A percentile compares a stretch with the other conserved stretches of the same genome.
These are phyloP conservation scores for Gorilla gorilla DNA, from an alignment of 2,113 vertebrate genomes.

Conservation along the genomic window DNA sequence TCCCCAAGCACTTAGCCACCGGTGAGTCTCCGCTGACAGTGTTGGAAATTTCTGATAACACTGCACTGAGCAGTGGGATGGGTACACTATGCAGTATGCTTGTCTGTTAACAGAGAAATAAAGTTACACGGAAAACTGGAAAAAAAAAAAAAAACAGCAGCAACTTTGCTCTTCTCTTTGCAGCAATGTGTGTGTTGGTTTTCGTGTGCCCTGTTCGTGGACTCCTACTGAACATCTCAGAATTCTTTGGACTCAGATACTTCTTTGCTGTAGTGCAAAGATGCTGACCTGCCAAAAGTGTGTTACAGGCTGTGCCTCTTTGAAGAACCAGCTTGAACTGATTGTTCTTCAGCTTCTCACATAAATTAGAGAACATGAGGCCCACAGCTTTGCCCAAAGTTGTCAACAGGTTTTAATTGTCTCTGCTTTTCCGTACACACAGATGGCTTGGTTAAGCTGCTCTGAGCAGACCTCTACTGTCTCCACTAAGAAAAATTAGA, in stretches of 20 bases:
- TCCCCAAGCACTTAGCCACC: not conserved
- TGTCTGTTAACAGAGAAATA: not conserved
- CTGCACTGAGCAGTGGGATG: not conserved
- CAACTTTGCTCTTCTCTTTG: not conserved
- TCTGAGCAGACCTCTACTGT: slow-evolving; percentile 72
- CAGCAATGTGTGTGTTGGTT: not conserved
- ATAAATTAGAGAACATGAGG: slow-evolving; percentile 74
- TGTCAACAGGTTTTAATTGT: slow-evolving; percentile 79
- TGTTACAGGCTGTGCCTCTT: slow-evolving; percentile 67
- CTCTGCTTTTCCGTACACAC: slow-evolving; percentile 69
- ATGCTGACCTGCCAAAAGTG: slow-evolving; percentile 58
- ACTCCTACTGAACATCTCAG: slow-evolving; percentile 29
- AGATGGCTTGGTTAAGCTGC: slow-evolving; percentile 68
- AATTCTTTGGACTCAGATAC: slow-evolving; percentile 65
- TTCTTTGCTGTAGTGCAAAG: slow-evolving; percentile 50
- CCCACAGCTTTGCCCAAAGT: slow-evolving; percentile 65
- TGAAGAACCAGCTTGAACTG: slow-evolving; percentile 73
- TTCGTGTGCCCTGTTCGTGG: not conserved
- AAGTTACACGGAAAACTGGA: not conserved
- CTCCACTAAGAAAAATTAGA: slow-evolving; percentile 53
- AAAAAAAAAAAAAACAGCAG: slow-evolving; percentile 46
- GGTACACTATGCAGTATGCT: accelerated
- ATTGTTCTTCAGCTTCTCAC: slow-evolving; percentile 68
- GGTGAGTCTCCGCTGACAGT: not conserved
- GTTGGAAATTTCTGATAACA: not conserved